Percentiles rank a stretch among this genome's conserved stretches.
Conservation (phyloP, 2,113 vertebrate species). For the Cacatua alba region DNA sequence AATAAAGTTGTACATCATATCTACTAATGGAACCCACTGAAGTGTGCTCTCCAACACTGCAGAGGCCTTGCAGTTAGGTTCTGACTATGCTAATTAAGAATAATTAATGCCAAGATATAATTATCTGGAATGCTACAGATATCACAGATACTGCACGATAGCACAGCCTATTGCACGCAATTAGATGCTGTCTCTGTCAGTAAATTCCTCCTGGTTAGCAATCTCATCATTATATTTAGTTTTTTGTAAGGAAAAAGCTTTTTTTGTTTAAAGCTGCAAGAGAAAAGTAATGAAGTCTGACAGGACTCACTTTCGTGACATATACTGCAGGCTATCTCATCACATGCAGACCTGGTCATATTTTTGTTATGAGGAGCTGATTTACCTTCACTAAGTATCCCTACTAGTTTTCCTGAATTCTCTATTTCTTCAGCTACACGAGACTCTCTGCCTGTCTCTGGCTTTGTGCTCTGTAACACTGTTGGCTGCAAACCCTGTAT, state of each 20-base stretch:
- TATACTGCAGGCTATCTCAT: slow-evolving; percentile 45
- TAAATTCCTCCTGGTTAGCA: slow-evolving; percentile 48
- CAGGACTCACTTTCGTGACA: slow-evolving; percentile 42
- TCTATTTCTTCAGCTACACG: not conserved
- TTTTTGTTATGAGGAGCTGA: slow-evolving; percentile 52
- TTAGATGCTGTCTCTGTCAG: slow-evolving; percentile 56
- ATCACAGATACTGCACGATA: slow-evolving; percentile 30
- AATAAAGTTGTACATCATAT: not conserved
- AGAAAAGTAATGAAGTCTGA: slow-evolving; percentile 53
- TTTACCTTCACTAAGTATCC: slow-evolving; percentile 54
- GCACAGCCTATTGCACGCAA: slow-evolving; percentile 60
- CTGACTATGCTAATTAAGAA: not conserved
- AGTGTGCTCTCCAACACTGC: not conserved
- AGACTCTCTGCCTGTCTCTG: not conserved
- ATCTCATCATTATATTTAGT: slow-evolving; percentile 29
- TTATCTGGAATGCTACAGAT: slow-evolving; percentile 42
- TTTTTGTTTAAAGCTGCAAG: slow-evolving; percentile 20
- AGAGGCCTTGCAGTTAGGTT: not conserved
- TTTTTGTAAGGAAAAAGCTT: slow-evolving; percentile 24
- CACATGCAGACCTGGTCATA: slow-evolving; percentile 26
- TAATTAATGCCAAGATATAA: slow-evolving; percentile 30
- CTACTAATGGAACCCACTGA: not conserved
- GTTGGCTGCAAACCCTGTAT: slow-evolving; percentile 12
- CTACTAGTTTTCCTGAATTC: slow-evolving; percentile 29
- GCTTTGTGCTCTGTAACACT: not conserved